Evolutionary conservation across 2,797 vertebrate species (phyloP).

Genomic region (Thunnus albacares): DNA sequence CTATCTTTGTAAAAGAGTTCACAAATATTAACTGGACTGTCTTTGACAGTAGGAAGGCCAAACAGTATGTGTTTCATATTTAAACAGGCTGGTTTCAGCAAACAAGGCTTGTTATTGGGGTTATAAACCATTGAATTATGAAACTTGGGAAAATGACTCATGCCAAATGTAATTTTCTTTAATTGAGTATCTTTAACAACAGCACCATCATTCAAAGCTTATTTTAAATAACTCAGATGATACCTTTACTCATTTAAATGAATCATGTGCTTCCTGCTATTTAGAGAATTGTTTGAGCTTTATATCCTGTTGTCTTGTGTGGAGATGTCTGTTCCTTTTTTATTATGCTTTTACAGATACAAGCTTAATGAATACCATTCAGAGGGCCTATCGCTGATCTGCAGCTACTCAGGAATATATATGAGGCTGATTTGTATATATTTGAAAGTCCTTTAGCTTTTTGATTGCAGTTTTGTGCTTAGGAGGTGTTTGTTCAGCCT

Average conservation of each 20-base stretch:
- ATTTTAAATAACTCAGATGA: neutral
- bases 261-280: neutral
- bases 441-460: too few relatives aligned
- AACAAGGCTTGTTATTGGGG: neutral
- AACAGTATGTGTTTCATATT: constrained; percentile 34
- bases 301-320: neutral
- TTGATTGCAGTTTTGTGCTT: too few relatives aligned
- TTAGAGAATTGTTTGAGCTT: neutral
- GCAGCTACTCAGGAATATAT: too few relatives aligned
- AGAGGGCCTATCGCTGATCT: too few relatives aligned
- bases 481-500: too few relatives aligned
- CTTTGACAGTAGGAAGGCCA: constrained; percentile 13
- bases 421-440: too few relatives aligned
- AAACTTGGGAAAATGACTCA: constrained; percentile 2
- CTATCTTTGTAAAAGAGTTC: constrained; percentile 1
- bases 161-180: neutral
- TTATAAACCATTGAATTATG: neutral
- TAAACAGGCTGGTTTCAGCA: constrained; percentile 29
- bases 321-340: neutral
- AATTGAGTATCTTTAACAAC: neutral
- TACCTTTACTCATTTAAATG: neutral
- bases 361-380: too few relatives aligned
- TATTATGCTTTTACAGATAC: too few relatives aligned
- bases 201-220: neutral
- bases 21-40: constrained; percentile 14